Conservation (phyloP, 92 coral and sea anemone genomes). For the Bergia sp. region DNA sequence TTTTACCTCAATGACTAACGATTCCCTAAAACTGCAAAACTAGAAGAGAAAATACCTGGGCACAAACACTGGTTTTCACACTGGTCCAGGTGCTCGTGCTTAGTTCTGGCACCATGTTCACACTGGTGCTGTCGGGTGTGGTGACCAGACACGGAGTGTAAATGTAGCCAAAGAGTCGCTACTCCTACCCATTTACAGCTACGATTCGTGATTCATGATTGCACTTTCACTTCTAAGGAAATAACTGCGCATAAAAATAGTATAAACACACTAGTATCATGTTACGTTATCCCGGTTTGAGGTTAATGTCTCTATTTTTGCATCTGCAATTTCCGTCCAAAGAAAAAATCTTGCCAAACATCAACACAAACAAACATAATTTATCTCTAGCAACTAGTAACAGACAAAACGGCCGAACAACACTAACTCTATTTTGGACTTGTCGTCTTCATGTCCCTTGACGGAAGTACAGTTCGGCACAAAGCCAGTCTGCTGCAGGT, state of each 20-base stretch:
- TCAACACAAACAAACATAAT: not conserved
- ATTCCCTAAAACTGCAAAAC: not conserved
- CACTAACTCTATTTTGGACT: conserved; percentile 76
- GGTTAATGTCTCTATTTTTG: not conserved
- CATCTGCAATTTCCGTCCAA: not conserved
- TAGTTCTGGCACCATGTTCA: no score
- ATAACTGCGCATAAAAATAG: not conserved
- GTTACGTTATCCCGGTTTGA: no score
- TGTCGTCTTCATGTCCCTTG: conserved; percentile 62
- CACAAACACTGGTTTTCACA: no score
- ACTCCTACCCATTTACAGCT: no score
- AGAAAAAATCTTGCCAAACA: not conserved
- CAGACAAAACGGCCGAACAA: not conserved
- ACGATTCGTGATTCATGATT: no score
- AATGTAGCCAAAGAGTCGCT: no score
- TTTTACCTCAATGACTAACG: not conserved
- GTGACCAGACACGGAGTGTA: no score
- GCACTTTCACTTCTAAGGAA: no score
- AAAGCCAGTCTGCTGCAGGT: conserved; percentile 92
- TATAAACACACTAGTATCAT: not conserved
- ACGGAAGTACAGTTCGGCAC: conserved; percentile 86
- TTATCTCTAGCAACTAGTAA: not conserved
- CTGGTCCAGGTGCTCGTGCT: no score
- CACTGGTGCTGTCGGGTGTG: no score
- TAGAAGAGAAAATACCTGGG: no score